phyloP scores from a whole-genome alignment of 2,888 invertebrate genomes.

The Spicauda simplicius region DNA sequence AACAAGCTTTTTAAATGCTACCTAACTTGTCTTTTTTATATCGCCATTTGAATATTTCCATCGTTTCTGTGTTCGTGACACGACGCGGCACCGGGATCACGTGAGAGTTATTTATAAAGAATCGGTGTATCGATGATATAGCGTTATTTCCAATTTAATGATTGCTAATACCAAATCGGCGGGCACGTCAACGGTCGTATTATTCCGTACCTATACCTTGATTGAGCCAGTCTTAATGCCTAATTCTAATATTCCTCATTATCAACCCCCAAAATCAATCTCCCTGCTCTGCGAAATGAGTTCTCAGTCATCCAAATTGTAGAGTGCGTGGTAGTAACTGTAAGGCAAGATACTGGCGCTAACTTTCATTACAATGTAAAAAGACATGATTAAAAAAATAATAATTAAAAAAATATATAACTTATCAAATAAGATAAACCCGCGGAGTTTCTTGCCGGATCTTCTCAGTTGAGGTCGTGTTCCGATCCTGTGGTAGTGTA shows the following conservation, averaged over 20 bases:
- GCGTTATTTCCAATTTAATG: conserved; percentile 85
- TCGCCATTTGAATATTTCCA: conserved; percentile 84
- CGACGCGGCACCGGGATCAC: conserved; percentile 81
- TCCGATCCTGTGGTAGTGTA: no score
- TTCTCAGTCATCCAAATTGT: no score
- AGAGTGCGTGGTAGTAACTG: no score
- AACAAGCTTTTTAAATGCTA: conserved; percentile 85
- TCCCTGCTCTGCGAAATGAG: no score
- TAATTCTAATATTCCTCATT: conserved; percentile 6
- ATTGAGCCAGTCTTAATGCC: conserved; percentile 40
- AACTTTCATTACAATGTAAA: no score
- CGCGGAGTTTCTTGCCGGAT: no score
- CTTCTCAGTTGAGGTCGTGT: no score
- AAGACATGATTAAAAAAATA: no score
- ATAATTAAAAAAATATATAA: no score
- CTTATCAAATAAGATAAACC: no score
- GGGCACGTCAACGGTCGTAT: conserved; percentile 75
- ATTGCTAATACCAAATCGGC: conserved; percentile 81
- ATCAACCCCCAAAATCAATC: not conserved
- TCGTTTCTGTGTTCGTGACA: conserved; percentile 82
- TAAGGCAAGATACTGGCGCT: no score
- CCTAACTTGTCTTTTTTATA: conserved; percentile 85
- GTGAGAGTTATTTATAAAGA: conserved; percentile 84
- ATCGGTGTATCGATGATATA: conserved; percentile 80
- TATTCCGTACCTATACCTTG: conserved; percentile 59